Base-by-base conservation (phyloP, 2,113 vertebrate species). In the Lanius ludovicianus region DNA sequence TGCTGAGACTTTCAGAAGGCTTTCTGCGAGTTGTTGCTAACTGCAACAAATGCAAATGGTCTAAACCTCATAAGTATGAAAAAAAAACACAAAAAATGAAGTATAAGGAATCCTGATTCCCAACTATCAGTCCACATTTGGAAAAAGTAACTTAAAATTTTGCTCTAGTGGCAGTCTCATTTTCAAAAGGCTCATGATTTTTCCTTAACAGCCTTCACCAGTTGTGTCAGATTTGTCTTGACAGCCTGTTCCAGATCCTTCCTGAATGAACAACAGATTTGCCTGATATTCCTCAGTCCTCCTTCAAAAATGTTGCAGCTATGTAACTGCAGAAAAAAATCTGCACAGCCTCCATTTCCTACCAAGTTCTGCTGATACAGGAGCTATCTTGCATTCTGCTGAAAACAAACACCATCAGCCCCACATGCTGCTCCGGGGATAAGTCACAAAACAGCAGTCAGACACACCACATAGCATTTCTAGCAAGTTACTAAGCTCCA, bases 51-150 rank as follows among this genome's bases (percentile, higher is more conserved):
- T 88, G 23, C 27, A 84, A 80, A 71, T 19, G 7, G 23, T 6
- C 30, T 81, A 57, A 49, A 35, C 4, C 27, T 63, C 25, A 53
- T 11, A 42, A 52, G 56, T 24, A 56, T 0, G 0, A 13, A 65
- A 35, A 16, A 16, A 52, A 25, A 49, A 0, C 0, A 6, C 11
- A 47, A 59, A 75, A 75, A 75, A 59, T 7, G 0, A 76, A 69
- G 23, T 41, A 47, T 1, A 10, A 78, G 15, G 60, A 84, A 78
- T 31, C 25, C 28, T 4, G 5, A 42, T 62, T 62, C 13, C 12
- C 31, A 87, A 41, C 11, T 15, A 67, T 52, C 23, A 33, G 19
- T 21, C 8, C 15, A 28, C 1, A 0, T 42, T 22, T 37, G 10
- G 25, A 74, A 84, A 89, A 16, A 25, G 7, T 10, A 65, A 10